Conservation (phyloP, 2,113 vertebrate species). For the Lepisosteus oculatus region DNA sequence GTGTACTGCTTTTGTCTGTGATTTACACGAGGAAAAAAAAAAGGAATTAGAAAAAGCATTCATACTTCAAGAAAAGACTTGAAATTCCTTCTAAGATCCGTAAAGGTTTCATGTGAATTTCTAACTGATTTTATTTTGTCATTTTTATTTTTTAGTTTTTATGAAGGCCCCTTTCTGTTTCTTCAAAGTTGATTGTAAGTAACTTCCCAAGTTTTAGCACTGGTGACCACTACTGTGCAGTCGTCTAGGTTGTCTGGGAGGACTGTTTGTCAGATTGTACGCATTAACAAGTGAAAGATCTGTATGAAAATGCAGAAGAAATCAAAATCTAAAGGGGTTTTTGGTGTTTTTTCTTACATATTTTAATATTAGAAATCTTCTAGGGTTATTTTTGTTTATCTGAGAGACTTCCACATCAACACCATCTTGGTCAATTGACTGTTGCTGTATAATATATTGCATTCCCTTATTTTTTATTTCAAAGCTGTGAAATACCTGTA, state of each 20-base stretch:
- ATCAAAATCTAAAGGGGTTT: neutral
- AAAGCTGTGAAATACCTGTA: constrained; percentile 63
- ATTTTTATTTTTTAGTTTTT: constrained; percentile 16
- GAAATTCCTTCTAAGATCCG: constrained; percentile 10
- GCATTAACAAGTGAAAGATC: neutral
- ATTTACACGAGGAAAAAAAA: constrained; percentile 42
- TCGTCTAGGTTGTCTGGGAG: constrained; percentile 1
- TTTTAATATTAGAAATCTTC: constrained; percentile 3
- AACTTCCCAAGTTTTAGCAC: constrained; percentile 34
- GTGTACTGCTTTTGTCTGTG: constrained; percentile 65
- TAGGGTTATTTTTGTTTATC: constrained; percentile 4
- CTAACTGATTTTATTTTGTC: constrained; percentile 39
- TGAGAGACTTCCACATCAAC: constrained; percentile 2
- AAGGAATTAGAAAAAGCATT: constrained; percentile 49
- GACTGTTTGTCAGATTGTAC: neutral
- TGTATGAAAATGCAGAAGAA: neutral
- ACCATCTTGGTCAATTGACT: constrained; percentile 12
- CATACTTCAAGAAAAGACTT: constrained; percentile 37
- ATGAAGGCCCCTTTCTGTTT: constrained; percentile 2
- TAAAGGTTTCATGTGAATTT: constrained; percentile 29
- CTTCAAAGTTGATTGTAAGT: constrained; percentile 39
- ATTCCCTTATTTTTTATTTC: constrained; percentile 45
- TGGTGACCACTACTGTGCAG: constrained; percentile 40
- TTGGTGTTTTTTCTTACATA: neutral
- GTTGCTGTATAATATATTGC: constrained; percentile 26